phyloP scores from a whole-genome alignment of 2,797 vertebrate genomes.

The Catharus ustulatus region DNA sequence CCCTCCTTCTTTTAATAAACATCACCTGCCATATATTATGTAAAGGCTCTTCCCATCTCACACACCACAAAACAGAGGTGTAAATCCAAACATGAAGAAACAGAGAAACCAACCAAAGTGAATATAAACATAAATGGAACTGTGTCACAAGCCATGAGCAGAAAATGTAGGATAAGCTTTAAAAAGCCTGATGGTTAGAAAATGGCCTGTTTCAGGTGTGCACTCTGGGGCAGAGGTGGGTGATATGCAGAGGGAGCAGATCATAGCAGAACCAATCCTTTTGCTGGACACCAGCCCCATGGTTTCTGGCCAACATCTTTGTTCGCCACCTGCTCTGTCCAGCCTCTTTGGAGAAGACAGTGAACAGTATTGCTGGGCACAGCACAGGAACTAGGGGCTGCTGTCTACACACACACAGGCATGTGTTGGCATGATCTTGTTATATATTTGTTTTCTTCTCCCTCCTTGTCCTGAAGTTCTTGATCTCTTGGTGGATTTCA shows the following conservation, averaged over 20 bases:
- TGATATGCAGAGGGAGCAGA: background rate
- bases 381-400: background rate
- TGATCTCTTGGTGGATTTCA: background rate
- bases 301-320: background rate
- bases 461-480: background rate
- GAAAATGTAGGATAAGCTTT: background rate
- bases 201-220: background rate
- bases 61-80: background rate
- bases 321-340: background rate
- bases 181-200: background rate
- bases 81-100: background rate
- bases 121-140: background rate
- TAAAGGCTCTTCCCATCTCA: background rate
- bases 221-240: background rate
- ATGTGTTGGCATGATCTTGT: background rate
- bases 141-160: background rate
- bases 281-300: background rate
- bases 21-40: background rate
- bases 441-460: background rate
- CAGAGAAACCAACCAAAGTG: background rate
- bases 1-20: conserved; percentile 14
- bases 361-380: background rate
- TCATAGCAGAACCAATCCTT: background rate
- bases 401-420: background rate
- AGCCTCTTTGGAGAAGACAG: background rate